Conservation (phyloP, 2,888 invertebrate species). For the Automeris io region DNA sequence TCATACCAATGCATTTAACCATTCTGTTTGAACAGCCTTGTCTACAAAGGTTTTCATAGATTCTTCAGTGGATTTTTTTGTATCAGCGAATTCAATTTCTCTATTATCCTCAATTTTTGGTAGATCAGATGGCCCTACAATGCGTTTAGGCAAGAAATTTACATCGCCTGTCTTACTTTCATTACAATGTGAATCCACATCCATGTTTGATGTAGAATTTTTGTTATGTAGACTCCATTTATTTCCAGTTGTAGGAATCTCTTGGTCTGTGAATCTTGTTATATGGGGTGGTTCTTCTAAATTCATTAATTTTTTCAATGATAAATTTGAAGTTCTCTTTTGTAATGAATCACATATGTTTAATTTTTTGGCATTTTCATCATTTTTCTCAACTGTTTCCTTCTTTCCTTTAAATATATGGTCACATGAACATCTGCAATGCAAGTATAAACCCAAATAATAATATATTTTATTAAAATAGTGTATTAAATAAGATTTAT, state of each 20-base stretch:
- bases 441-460: no score
- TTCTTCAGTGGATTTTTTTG: not conserved
- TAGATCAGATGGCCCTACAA: not conserved
- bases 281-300: not conserved
- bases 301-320: conserved; percentile 9
- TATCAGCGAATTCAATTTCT: not conserved
- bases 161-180: not conserved
- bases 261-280: not conserved
- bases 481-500: no score
- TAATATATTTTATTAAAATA: no score
- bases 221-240: no score
- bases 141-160: not conserved
- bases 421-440: conserved; percentile 12
- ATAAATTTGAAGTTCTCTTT: conserved; percentile 12
- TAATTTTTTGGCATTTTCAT: not conserved
- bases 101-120: not conserved
- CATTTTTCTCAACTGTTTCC: conserved; percentile 5
- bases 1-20: conserved; percentile 47
- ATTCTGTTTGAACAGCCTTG: conserved; percentile 44
- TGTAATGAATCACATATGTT: conserved; percentile 12
- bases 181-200: not conserved
- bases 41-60: conserved; percentile 11
- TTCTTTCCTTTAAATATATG: conserved; percentile 2
- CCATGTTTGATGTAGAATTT: no score
- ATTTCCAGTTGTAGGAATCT: not conserved